phyloP scores from a whole-genome alignment of 1,140 invertebrate genomes.

The Nomia melanderi region DNA sequence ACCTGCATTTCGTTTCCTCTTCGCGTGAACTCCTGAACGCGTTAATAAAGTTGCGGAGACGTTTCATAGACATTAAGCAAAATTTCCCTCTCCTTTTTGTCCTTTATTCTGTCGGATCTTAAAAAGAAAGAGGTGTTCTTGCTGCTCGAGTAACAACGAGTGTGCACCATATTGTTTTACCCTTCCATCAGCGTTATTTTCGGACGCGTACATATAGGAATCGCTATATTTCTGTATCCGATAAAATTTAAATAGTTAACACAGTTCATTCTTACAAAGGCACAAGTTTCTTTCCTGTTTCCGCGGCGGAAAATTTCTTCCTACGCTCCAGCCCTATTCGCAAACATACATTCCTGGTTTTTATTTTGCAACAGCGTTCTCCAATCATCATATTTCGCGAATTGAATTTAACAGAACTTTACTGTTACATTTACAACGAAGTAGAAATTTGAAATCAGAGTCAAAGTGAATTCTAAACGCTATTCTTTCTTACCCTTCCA shows the following conservation, averaged over 20 bases:
- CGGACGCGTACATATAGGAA: not conserved
- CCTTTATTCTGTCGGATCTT: not conserved
- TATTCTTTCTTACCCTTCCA: no score
- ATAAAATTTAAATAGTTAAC: constrained; percentile 55
- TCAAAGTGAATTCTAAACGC: no score
- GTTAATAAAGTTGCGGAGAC: constrained; percentile 46
- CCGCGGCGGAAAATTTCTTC: constrained; percentile 28
- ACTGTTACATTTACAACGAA: no score
- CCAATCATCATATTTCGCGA: not conserved
- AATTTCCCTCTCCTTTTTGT: constrained; percentile 20
- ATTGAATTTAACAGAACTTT: not conserved
- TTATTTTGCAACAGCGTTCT: not conserved
- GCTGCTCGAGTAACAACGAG: constrained; percentile 21
- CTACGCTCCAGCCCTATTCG: constrained; percentile 10
- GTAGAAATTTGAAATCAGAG: no score
- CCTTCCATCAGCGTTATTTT: constrained; percentile 17
- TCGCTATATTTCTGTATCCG: constrained; percentile 22
- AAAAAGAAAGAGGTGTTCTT: constrained; percentile 39
- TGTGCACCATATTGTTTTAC: not conserved
- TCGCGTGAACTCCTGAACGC: constrained; percentile 33
- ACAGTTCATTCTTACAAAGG: constrained; percentile 64
- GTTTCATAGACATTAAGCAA: constrained; percentile 40
- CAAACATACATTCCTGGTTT: constrained; percentile 1
- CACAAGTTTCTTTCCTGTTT: constrained; percentile 59
- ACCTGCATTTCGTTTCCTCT: not conserved